Evolutionary conservation across 2,113 vertebrate species (phyloP).

Genomic region (Pelusios castaneus): DNA sequence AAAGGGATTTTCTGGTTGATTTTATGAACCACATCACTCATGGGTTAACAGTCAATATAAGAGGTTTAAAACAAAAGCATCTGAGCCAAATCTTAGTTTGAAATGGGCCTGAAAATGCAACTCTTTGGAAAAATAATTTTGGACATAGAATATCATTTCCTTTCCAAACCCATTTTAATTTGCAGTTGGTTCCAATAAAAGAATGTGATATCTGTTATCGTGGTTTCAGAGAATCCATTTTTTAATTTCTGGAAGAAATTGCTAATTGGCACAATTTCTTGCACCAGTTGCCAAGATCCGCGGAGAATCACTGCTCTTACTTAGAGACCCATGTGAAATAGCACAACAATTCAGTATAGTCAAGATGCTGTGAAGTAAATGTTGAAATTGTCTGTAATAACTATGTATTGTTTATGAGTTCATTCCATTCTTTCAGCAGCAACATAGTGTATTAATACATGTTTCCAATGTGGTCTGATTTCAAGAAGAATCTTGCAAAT

Average conservation of each 20-base stretch:
- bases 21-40: background rate
- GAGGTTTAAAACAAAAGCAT: background rate
- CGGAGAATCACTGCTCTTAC: background rate
- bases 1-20: background rate
- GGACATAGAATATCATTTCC: background rate
- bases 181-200: background rate
- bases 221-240: background rate
- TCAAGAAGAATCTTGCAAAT: background rate
- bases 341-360: background rate
- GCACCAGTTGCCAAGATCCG: background rate
- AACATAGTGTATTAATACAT: background rate
- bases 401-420: background rate
- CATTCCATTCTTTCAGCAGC: background rate
- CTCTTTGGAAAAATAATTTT: background rate
- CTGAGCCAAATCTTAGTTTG: background rate
- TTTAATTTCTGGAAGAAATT: background rate
- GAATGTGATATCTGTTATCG: background rate
- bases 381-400: background rate
- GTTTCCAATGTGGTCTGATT: accelerated
- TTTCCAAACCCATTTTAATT: background rate
- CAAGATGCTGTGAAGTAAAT: background rate
- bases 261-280: slow-evolving; percentile 39
- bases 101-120: background rate
- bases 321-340: background rate
- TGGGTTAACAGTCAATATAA: background rate